Conservation (phyloP, 2,797 vertebrate genomes). For the Anguilla megastoma region DNA sequence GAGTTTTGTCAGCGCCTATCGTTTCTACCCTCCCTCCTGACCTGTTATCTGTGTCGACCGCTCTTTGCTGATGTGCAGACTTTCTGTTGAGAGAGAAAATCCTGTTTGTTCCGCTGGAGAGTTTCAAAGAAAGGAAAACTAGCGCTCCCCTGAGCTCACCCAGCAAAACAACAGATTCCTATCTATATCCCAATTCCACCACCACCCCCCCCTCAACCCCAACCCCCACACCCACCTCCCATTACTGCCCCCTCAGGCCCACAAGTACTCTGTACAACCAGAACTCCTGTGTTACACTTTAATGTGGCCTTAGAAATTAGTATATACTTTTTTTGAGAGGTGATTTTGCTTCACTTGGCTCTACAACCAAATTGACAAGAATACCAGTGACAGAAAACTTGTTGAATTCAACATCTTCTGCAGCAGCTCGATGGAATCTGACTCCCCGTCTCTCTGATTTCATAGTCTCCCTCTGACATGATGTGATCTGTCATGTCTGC, state of each 20-base stretch:
- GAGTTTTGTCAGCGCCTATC: constrained; percentile 62
- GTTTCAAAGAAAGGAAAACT: constrained; percentile 72
- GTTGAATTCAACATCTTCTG: not conserved
- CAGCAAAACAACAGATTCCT: constrained; percentile 70
- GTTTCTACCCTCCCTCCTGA: constrained; percentile 41
- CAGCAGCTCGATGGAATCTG: not conserved
- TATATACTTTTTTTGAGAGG: not conserved
- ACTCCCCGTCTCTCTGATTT: too few relatives aligned
- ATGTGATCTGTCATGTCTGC: not conserved
- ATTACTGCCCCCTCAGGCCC: not conserved
- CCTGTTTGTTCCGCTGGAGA: constrained; percentile 78
- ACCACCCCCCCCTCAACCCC: constrained; percentile 5
- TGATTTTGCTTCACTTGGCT: not conserved
- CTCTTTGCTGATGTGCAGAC: constrained; percentile 74
- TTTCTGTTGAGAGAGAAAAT: constrained; percentile 77
- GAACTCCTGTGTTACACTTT: not conserved
- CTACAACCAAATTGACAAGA: not conserved
- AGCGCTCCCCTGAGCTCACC: constrained; percentile 56
- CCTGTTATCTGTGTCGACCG: constrained; percentile 62
- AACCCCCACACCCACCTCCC: constrained; percentile 23
- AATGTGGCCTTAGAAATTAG: not conserved
- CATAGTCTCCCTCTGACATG: not conserved
- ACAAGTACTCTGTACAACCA: not conserved
- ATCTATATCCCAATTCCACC: constrained; percentile 57
- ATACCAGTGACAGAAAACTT: not conserved